Evolutionary conservation across 2,888 invertebrate genomes (phyloP), one percentile per base, ranked within the genome.

Genomic region (Ophion ellenae): DNA sequence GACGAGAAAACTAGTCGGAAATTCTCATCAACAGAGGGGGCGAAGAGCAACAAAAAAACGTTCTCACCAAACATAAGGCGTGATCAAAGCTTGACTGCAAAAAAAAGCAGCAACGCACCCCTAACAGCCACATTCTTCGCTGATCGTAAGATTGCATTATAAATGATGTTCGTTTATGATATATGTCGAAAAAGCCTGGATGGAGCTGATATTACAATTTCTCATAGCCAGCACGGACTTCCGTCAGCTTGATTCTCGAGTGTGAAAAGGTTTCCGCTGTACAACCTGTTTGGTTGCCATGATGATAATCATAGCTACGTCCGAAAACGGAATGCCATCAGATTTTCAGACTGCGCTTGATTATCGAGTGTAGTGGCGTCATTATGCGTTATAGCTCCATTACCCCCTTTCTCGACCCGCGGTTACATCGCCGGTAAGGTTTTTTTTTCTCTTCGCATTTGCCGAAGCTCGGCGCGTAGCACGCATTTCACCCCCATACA

Each of bases 161-260:
- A 66, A 83, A 71, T 77, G 84, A 81, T 81, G 82, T 75, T 78
- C 86, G 81, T 66, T 86, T 84, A 85, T 87, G 85, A 75, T 87
- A 82, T 86, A 86, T 87, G 77, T 76, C 47, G 78, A 76, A 84
- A 87, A 67, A n/a, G 74, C 83, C 87, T 89, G 86, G 85, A 86
- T 87, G 87, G 88, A 88, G 87, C 83, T 88, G 78, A 90, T 91
- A 90, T 90, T 91, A 90, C 90, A 90, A 90, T 90, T 90, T 86
- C 79, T 85, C 81, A 82, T 61, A 83, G 74, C 70, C 78, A 57
- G 70, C 78, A 85, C 64, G 83, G 77, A 86, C 80, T 83, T 84
- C 63, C 61, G 47, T 85, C 81, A 88, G 86, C 86, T 70, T 80
- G 71, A 78, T 85, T 88, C 81, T 78, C 24, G 20, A 76, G 36